Base-by-base conservation (phyloP, 2,797 vertebrate species). In the Acanthurus tractus region DNA sequence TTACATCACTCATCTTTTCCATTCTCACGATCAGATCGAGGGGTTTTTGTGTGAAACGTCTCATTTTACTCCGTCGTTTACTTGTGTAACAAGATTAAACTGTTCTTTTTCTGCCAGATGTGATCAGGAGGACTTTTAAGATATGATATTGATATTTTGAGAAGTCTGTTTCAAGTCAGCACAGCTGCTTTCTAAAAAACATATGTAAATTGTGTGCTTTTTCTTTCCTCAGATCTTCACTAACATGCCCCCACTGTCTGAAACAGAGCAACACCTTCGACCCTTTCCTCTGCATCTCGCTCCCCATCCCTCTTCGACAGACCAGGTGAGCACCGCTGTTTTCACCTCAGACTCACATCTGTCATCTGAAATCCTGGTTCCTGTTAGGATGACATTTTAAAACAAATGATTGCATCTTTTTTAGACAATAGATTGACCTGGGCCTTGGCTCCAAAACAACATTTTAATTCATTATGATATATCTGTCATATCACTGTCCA, bases 241-340 rank as follows among this genome's bases (percentile, higher is more conserved):
- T 99, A 93, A 99, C 98, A 0, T 99, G 98, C 72, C 98, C 98
- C 3, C 98, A 98, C 88, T 99, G 98, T 93, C 96, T 93, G 92
- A 98, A 97, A 83, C 98, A 99, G 91, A 99, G 98, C 95, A 98
- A 98, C 95, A 99, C 98, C 71, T 99, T 98, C 0, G 98, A 99
- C 81, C 98, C 98, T 0, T 99, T 99, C 91, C 95, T 98, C 68
- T 99, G 98, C 80, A 96, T 99, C 92, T 99, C 98, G 0, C 94
- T 99, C 23, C 98, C 98, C 54, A 98, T 99, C 79, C 97, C 98
- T 1, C 93, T 97, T 46, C 95, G 96, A 10, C 97, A 99, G 93
- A 99, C 97, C 63, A 97, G 98, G 98, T 99, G 94, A 72, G 96
- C 78, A 1, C 46, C 9, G 6, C 45, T 46, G 42, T 14, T 25